Base-by-base conservation (phyloP, 2,113 vertebrate species). In the Vulpes vulpes region DNA sequence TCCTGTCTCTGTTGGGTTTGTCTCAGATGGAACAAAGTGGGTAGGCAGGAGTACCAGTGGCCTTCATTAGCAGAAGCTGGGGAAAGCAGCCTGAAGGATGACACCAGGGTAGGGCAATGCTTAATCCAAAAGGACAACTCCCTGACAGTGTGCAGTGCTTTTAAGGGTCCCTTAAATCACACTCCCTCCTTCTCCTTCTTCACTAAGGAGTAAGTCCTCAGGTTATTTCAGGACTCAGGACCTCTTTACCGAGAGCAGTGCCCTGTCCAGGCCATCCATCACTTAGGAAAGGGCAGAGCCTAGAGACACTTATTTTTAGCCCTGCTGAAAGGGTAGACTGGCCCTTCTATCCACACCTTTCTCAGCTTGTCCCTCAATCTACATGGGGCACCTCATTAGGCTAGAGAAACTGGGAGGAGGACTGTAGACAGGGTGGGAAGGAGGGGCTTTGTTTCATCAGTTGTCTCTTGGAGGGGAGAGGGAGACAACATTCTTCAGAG, bases 401-500 rank as follows among this genome's bases (percentile, higher is more conserved):
- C 7, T 11, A 87, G 74, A 73, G 19, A 27, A 49, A 59, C 43
- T 38, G 16, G 15, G 22, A 43, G 23, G 57, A 83, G 1, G 38
- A 11, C 38, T 10, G 2, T 4, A 43, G 35, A 15, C 8, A 22
- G 12, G 27, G 14, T 22, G 17, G n/a, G 15, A 16, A 4, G 14
- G 16, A 59, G 20, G 25, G 20, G 15, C 17, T 55, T 69, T 32
- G 3, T 30, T 67, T 89, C 27, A 30, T 60, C 17, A 19, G 16
- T 5, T 49, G 17, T 22, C 22, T 35, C 0, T 12, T 65, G 9
- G 5, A 11, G 3, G 2, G 11, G 32, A 17, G 4, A 64, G 3
- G 11, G 30, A 71, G 23, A 32, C 27, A n/a, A 59, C 9, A 12
- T 38, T 60, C n/a, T 30, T 60, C 55, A 49, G 43, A 89, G 79